Evolutionary conservation across 2,113 vertebrate species (phyloP), one percentile per base, ranked within the genome.

Genomic region (Eulemur macaco): DNA sequence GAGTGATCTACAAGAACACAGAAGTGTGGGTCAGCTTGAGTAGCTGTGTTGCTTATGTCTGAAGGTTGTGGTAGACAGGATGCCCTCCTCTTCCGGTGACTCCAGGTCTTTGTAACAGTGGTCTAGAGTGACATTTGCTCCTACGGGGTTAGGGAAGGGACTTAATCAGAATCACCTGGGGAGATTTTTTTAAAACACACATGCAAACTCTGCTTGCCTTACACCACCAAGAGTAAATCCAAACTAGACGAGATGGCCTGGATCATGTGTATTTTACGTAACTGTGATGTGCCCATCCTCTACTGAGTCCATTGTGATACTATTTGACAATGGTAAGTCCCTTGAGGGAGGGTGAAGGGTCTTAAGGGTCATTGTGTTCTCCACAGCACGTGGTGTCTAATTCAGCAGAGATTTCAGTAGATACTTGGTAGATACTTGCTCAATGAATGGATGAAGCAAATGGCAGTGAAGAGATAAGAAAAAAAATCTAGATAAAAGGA

Each of bases 11-110:
- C 66, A 63, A 21, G 21, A 31, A 31, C n/a, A 3, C 18, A n/a
- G 21, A n/a, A 18, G 3, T 8, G 15, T 12, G 54, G 29, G 25
- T 56, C 18, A 56, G 5, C 60, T 45, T 15, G 78, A 52, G 89
- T 45, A 8, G 52, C 81, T 25, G 27, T 27, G 47, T 3, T 21
- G 37, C 50, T 82, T 23, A 45, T 34, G 25, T 42, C 21, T 54
- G 25, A 0, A 39, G 64, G 64, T 13, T 10, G 31, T 12, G 0
- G 63, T 27, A 12, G 31, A 5, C 37, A 29, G 45, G 23, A 18
- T 0, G 1, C 31, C 47, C 7, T 52, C 42, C 34, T n/a, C 17
- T 25, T 6, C 60, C 10, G 11, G 0, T 20, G 47, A 6, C 18
- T 37, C 34, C 34, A 71, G 9, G 54, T 27, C 47, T 83, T 64